phyloP scores from a whole-genome alignment of 2,113 vertebrate genomes.

The Hystrix cristata region DNA sequence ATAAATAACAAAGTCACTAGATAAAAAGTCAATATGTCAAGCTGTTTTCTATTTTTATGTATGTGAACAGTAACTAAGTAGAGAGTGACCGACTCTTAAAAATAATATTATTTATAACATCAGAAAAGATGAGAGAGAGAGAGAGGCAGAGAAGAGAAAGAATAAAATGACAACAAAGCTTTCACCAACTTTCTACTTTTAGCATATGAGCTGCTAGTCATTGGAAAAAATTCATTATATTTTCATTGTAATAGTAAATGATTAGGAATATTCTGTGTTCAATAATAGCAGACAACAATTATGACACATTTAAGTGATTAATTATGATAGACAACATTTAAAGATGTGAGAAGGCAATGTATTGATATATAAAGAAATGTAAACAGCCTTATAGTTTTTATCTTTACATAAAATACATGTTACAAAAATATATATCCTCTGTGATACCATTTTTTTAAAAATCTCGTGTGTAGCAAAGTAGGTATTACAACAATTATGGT shows the following conservation, averaged over 20 bases:
- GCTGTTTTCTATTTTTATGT: background rate
- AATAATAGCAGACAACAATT: background rate
- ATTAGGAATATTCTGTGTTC: background rate
- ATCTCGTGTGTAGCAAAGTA: background rate
- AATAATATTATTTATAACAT: background rate
- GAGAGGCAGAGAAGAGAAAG: background rate
- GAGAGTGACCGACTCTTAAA: background rate
- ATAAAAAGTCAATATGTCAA: background rate
- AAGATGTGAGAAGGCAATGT: background rate
- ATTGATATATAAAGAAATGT: background rate
- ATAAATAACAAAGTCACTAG: background rate
- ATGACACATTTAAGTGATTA: background rate
- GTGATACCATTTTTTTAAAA: slow-evolving; percentile 20
- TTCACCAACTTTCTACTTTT: background rate
- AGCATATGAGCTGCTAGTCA: background rate
- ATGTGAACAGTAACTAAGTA: background rate
- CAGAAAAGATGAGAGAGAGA: background rate
- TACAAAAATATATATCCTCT: background rate
- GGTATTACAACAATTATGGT: background rate
- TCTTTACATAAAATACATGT: background rate
- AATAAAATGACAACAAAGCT: background rate
- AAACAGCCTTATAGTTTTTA: background rate
- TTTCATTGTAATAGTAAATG: background rate
- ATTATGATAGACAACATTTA: background rate
- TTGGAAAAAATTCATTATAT: background rate